Conservation (phyloP, 2,113 vertebrate genomes). For the Notothenia rossii region DNA sequence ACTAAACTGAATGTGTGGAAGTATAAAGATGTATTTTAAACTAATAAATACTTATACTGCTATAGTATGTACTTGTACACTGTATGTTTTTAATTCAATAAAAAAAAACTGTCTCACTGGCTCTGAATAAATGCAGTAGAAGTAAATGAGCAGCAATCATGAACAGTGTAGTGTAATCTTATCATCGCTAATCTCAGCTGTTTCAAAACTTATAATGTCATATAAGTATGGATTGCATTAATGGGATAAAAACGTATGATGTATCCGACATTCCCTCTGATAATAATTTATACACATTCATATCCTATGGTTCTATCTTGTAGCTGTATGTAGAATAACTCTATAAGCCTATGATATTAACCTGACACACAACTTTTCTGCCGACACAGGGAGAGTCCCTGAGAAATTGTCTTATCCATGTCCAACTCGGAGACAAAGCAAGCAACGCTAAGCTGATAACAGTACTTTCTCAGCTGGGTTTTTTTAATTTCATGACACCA, state of each 20-base stretch:
- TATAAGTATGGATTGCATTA: neutral
- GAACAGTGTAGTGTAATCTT: neutral
- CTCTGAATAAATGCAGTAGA: neutral
- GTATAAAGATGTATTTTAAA: neutral
- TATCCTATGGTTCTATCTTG: neutral
- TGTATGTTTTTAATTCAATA: too few relatives aligned
- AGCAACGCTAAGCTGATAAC: too few relatives aligned
- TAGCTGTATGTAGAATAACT: neutral
- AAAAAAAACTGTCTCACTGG: neutral
- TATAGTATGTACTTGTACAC: too few relatives aligned
- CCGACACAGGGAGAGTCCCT: neutral
- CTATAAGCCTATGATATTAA: neutral
- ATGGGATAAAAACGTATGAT: neutral
- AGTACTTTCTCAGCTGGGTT: neutral
- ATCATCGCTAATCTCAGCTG: neutral
- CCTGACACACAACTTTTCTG: neutral
- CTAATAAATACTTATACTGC: too few relatives aligned
- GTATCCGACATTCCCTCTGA: neutral
- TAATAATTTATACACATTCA: neutral
- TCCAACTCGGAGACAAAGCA: neutral
- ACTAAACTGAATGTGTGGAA: too few relatives aligned
- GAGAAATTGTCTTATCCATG: neutral
- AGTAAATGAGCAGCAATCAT: neutral
- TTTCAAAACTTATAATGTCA: neutral
- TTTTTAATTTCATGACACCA: neutral